Base-by-base conservation (phyloP, 1,140 invertebrate species). In the Teleopsis dalmanni region DNA sequence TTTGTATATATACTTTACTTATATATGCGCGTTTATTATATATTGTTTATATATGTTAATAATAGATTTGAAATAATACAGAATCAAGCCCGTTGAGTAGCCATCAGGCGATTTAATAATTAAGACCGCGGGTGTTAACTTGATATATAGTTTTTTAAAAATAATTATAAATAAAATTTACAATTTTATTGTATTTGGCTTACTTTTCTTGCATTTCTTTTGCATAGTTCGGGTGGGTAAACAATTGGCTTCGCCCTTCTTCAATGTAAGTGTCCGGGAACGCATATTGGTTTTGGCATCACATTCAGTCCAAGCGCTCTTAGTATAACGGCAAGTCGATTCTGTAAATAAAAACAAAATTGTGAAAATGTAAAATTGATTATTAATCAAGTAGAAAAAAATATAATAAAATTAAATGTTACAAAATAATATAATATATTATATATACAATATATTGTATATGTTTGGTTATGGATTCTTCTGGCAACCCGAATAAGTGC, bases 171-270 rank as follows among this genome's bases (percentile, higher is more conserved):
- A 22, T 14, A 22, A 42, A 41, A 25, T 29, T 43, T 8, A 29
- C 25, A 43, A 26, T 23, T 10, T 18, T 26, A 22, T 43, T 43
- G 8, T 14, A 9, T n/a, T n/a, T 6, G 37, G 45, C 54, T 66
- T 76, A 88, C 87, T 82, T 81, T 88, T 89, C 72, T 88, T 91
- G 76, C 89, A 92, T 60, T 89, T 88, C 73, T 91, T 91, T 66
- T 87, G 81, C 54, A 91, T 86, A 13, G 80, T 87, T 71, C 89
- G 88, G 31, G 81, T 84, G 47, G 78, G 76, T 58, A 87, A 82
- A 71, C 89, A 92, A 46, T 75, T 77, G 19, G 79, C 76, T 59
- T 88, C 84, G 38, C 87, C 86, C 62, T 86, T 88, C 71, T 89
- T 90, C 55, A 92, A 73, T 14, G 80, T 88, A 41, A 91, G 71